These are phyloP conservation scores for Paramormyrops hopkinsi DNA, from an alignment of 2,797 vertebrate species.

Conservation along the genomic window DNA sequence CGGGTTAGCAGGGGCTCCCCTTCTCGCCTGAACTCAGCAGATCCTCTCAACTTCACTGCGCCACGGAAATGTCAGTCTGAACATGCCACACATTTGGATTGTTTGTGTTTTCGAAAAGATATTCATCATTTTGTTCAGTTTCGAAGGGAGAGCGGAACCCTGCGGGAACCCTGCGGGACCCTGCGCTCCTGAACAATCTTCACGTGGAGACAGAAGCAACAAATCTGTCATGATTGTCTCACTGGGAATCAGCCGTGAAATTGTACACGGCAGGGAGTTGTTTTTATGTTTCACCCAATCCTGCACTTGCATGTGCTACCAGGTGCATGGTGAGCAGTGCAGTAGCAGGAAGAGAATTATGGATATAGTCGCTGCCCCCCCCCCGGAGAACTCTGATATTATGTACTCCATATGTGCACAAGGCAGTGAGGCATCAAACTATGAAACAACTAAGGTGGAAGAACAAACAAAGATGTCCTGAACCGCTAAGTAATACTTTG, in stretches of 20 bases:
- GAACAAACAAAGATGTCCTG: background rate
- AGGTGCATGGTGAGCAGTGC: background rate
- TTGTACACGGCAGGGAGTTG: background rate
- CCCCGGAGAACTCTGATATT: background rate
- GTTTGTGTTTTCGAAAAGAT: background rate
- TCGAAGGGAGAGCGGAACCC: background rate
- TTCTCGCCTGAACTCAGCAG: background rate
- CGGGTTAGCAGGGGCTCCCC: background rate
- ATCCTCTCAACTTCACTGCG: background rate
- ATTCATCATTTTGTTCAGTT: background rate
- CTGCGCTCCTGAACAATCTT: background rate
- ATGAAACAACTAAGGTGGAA: background rate
- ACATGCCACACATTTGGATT: background rate
- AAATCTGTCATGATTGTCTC: background rate
- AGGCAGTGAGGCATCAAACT: background rate
- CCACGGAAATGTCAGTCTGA: background rate
- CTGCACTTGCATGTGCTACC: background rate
- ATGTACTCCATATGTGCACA: background rate
- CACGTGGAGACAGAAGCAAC: background rate
- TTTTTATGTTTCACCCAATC: background rate
- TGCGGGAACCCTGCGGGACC: background rate
- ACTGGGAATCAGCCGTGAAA: background rate
- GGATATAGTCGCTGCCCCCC: background rate
- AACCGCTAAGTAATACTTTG: background rate
- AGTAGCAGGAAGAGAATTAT: background rate